Base-by-base conservation (phyloP, 2,797 vertebrate species). In the Pagetopsis macropterus region DNA sequence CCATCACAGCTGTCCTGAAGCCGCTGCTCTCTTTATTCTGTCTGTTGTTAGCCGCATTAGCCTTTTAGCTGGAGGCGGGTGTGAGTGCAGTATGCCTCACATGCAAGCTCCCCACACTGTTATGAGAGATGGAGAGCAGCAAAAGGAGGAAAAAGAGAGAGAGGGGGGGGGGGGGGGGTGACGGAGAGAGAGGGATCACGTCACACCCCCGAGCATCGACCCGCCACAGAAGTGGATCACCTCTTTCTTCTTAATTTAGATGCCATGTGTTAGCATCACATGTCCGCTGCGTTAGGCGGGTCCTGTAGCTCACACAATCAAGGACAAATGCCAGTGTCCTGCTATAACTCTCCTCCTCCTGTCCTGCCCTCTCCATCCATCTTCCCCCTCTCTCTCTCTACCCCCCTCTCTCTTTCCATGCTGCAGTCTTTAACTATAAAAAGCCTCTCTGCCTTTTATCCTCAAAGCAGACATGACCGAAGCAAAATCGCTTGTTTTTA, bases 291-390 rank as follows among this genome's bases (percentile, higher is more conserved):
- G 70, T 85, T 86, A 87, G 86, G 87, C 82, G 71, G 79, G 76
- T 84, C 65, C 81, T 70, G 64, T 67, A 81, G 79, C 85, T 50
- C 51, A 14, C 66, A 61, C 51, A 78, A 74, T 61, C 90, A 93
- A 92, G 91, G 89, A 92, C 91, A 89, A 87, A 88, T 80, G 86
- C 70, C 83, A 90, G 81, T 66, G 82, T 87, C 86, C 89, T 88
- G 81, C 83, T 49, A 33, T 84, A 78, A 78, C 84, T 88, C 88
- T 82, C 84, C 81, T 71, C 81, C 76, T 77, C 76, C 76, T 40
- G 33, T 52, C 41, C 23, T 48, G 16, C 59, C 37, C 70, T 33
- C 71, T 54, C 78, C 78, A 75, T 78, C 86, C 62, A 70, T 63
- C 83, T 56, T 70, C 58, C 21, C 33, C 14, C 9, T 27, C 54